phyloP scores from a whole-genome alignment of 2,888 invertebrate genomes.

The Agapostemon virescens region DNA sequence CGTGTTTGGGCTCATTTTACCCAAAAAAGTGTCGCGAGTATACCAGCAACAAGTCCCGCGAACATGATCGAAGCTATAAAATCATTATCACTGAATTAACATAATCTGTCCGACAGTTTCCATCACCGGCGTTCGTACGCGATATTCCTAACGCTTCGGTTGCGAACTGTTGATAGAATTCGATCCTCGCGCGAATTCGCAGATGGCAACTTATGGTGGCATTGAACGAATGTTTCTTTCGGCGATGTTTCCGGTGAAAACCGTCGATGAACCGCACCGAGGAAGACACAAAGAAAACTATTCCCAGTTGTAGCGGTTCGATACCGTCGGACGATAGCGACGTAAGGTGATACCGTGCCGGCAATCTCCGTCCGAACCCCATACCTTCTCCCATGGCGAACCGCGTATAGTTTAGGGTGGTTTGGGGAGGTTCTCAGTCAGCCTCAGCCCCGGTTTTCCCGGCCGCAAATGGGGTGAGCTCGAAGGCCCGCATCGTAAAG shows the following conservation, averaged over 20 bases:
- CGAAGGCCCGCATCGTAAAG: conserved; percentile 66
- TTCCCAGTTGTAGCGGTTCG: background rate
- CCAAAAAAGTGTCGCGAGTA: background rate
- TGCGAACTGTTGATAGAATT: background rate
- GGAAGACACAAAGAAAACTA: background rate
- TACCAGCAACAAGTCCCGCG: background rate
- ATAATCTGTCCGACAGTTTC: background rate
- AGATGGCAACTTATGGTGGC: background rate
- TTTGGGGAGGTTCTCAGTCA: conserved; percentile 40
- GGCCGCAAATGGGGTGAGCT: conserved; percentile 53
- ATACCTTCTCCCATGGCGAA: conserved; percentile 20
- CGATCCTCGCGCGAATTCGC: background rate
- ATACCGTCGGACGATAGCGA: background rate
- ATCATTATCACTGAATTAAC: background rate
- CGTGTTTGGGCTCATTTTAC: background rate
- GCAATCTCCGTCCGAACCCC: conserved; percentile 29
- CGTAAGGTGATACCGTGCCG: conserved; percentile 42
- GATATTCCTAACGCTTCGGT: background rate
- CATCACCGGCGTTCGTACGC: background rate
- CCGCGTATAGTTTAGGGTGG: conserved; percentile 40
- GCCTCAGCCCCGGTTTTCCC: conserved; percentile 34
- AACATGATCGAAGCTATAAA: background rate
- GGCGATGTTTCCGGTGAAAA: background rate
- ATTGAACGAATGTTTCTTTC: background rate
- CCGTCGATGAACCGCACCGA: background rate